These are phyloP conservation scores for Phenganax marumi DNA, from an alignment of 92 coral and sea anemone species.

Conservation along the genomic window DNA sequence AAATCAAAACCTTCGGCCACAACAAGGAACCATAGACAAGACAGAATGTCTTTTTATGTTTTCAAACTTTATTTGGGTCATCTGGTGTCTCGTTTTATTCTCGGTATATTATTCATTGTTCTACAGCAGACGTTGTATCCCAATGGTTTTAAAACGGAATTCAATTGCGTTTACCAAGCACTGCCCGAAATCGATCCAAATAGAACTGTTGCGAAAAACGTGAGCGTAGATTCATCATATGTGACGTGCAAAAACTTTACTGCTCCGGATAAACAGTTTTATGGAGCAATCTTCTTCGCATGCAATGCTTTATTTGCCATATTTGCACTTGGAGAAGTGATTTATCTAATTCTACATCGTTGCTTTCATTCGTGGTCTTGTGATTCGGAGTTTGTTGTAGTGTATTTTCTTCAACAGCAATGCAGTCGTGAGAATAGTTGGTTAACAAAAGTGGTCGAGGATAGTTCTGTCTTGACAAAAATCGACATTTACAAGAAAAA, in stretches of 20 bases:
- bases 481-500: no score
- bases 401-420: no score
- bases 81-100: background rate
- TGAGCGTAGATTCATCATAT: background rate
- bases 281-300: background rate
- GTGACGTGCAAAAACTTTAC: background rate
- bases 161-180: slow-evolving; percentile 44
- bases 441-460: no score
- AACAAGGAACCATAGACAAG: slow-evolving; percentile 7
- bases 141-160: background rate
- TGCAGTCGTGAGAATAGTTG: no score
- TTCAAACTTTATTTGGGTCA: slow-evolving; percentile 11
- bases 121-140: slow-evolving; percentile 2
- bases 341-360: background rate
- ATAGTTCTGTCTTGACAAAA: no score
- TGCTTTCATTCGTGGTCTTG: no score
- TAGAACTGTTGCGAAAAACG: background rate
- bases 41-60: slow-evolving; percentile 43
- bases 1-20: slow-evolving; percentile 38
- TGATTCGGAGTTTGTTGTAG: no score
- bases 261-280: background rate
- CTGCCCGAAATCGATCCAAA: background rate
- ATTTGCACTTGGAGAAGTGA: background rate
- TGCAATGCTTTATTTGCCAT: background rate
- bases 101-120: background rate